Evolutionary conservation across 2,797 vertebrate species (phyloP).

Genomic region (Euphonia xanthogaster): DNA sequence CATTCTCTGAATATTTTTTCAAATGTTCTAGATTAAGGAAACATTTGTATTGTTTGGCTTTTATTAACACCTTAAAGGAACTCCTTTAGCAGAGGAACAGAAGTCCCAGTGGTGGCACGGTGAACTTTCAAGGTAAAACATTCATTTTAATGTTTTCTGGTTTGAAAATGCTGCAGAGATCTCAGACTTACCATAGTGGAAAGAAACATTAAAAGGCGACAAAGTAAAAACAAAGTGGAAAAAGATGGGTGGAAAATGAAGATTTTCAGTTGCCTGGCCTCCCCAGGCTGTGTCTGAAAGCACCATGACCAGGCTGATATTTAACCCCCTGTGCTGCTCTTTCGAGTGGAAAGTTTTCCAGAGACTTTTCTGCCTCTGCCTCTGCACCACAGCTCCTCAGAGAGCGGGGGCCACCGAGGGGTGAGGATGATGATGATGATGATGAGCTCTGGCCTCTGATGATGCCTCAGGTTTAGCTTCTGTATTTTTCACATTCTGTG

Average conservation of each 20-base stretch:
- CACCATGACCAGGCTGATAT: not conserved
- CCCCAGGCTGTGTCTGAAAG: not conserved
- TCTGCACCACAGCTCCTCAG: not conserved
- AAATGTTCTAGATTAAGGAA: not conserved
- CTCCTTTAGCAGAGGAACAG: not conserved
- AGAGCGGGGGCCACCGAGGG: not conserved
- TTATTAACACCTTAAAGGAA: not conserved
- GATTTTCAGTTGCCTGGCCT: not conserved
- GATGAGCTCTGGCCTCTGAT: not conserved
- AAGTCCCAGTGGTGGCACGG: not conserved
- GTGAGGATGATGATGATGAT: not conserved
- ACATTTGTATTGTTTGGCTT: not conserved
- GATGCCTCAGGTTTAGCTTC: not conserved
- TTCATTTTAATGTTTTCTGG: not conserved
- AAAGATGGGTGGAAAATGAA: not conserved
- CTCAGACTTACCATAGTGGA: not conserved
- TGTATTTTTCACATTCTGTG: not conserved
- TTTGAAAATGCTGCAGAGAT: not conserved
- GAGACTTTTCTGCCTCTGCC: not conserved
- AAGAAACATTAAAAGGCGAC: not conserved
- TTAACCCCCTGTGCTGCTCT: not conserved
- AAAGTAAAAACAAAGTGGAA: not conserved
- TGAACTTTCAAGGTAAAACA: not conserved
- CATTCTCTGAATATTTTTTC: not conserved
- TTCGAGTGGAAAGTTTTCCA: not conserved